A percentile compares a stretch with the other conserved stretches of the same genome.
phyloP scores from a whole-genome alignment of 2,888 invertebrate genomes.

The Limenitis camilla region DNA sequence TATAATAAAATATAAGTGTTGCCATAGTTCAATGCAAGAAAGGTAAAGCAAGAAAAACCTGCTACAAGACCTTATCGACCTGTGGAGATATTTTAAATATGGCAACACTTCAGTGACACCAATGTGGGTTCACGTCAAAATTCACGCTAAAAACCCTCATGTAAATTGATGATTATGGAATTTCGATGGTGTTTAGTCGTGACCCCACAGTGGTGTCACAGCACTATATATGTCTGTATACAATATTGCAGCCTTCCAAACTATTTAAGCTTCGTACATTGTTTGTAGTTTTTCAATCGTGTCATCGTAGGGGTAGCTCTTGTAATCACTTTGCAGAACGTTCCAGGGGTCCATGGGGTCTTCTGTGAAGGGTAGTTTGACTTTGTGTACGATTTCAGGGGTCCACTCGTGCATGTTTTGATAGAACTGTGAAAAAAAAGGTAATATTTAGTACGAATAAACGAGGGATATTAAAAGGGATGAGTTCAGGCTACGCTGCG shows the following conservation, averaged over 20 bases:
- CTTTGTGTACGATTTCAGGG: constrained; percentile 25
- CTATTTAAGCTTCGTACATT: constrained; percentile 29
- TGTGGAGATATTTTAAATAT: background rate
- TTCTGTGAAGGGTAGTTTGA: constrained; percentile 29
- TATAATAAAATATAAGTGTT: background rate
- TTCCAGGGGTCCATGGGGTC: constrained; percentile 40
- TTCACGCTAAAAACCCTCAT: too few species aligned
- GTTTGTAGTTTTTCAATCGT: constrained; percentile 37
- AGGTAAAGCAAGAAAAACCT: too few species aligned
- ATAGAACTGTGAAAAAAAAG: constrained; percentile 31
- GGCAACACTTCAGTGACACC: background rate
- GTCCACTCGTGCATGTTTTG: constrained; percentile 28
- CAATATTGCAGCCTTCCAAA: constrained; percentile 29
- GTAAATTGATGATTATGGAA: background rate
- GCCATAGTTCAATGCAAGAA: too few species aligned
- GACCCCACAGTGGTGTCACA: background rate
- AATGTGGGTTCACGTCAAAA: too few species aligned
- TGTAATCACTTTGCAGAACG: constrained; percentile 36
- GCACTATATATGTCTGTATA: constrained; percentile 22
- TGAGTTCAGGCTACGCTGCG: too few species aligned
- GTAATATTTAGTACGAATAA: background rate
- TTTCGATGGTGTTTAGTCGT: background rate
- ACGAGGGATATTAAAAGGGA: too few species aligned
- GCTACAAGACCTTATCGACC: too few species aligned
- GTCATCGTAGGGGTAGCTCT: constrained; percentile 38